Evolutionary conservation across 2,888 invertebrate species (phyloP).

Genomic region (Trachelus iudaicus): DNA sequence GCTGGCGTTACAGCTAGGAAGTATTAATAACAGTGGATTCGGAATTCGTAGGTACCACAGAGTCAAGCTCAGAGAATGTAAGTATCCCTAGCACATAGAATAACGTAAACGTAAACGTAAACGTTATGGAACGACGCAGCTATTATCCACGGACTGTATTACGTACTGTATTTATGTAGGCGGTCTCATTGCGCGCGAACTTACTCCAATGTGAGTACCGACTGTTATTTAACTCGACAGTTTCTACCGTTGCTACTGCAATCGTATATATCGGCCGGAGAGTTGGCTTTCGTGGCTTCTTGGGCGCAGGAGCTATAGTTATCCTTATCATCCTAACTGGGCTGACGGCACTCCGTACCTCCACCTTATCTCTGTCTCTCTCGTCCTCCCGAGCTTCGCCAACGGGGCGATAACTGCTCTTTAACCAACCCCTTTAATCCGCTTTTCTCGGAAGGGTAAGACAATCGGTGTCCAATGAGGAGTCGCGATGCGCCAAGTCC

Average conservation of each 20-base stretch:
- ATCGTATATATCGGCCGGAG: constrained; percentile 23
- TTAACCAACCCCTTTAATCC: constrained; percentile 56
- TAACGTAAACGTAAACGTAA: too few species aligned
- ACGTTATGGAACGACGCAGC: not conserved
- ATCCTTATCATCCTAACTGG: constrained; percentile 5
- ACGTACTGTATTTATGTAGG: constrained; percentile 56
- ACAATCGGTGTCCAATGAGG: constrained; percentile 34
- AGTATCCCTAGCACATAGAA: not conserved
- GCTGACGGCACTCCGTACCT: not conserved
- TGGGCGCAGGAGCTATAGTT: constrained; percentile 12
- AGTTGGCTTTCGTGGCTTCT: constrained; percentile 23
- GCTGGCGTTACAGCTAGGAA: too few species aligned
- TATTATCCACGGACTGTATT: constrained; percentile 38
- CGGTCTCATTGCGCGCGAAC: constrained; percentile 61
- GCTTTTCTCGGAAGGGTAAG: constrained; percentile 46
- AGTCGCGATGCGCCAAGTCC: not conserved
- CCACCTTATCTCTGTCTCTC: not conserved
- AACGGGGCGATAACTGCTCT: constrained; percentile 50
- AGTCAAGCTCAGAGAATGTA: not conserved
- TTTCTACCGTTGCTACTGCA: constrained; percentile 56
- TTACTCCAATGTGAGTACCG: constrained; percentile 56
- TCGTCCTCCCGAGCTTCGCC: not conserved
- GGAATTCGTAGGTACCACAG: not conserved
- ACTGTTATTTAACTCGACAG: constrained; percentile 63
- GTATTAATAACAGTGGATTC: not conserved